Evolutionary conservation across 1,140 invertebrate species (phyloP).

Genomic region (Aporrectodea caliginosa): DNA sequence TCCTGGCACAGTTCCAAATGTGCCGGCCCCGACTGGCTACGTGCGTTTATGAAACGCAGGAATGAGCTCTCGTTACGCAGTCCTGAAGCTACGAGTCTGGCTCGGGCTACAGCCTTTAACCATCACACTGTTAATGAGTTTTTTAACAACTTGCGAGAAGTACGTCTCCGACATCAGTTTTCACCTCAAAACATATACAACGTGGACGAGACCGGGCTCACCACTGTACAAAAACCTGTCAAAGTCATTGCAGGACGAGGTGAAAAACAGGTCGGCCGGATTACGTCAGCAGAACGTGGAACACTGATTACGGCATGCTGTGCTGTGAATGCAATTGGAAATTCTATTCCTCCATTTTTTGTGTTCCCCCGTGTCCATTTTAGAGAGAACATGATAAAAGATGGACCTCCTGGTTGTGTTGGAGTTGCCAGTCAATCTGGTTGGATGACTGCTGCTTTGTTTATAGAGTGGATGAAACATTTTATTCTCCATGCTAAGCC

Average conservation of each 20-base stretch:
- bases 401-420: conserved; percentile 51
- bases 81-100: conserved; percentile 53
- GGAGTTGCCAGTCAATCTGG: conserved; percentile 52
- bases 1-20: conserved; percentile 26
- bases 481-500: too few species aligned
- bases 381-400: conserved; percentile 51
- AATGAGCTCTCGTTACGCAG: conserved; percentile 46
- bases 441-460: conserved; percentile 57
- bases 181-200: conserved; percentile 52
- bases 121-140: conserved; percentile 45
- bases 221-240: conserved; percentile 54
- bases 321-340: conserved; percentile 40
- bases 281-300: conserved; percentile 55
- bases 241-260: conserved; percentile 56
- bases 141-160: conserved; percentile 36
- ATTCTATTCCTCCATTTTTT: conserved; percentile 42
- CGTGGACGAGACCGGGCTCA: conserved; percentile 58
- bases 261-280: conserved; percentile 51
- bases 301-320: conserved; percentile 40
- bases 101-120: conserved; percentile 58
- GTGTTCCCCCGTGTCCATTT: conserved; percentile 45
- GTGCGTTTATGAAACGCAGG: conserved; percentile 47
- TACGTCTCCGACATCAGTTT: conserved; percentile 39
- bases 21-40: conserved; percentile 57
- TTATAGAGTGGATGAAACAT: too few species aligned